Evolutionary conservation across 2,113 vertebrate genomes (phyloP), one percentile per base, ranked within the genome.

Genomic region (Phalacrocorax aristotelis): DNA sequence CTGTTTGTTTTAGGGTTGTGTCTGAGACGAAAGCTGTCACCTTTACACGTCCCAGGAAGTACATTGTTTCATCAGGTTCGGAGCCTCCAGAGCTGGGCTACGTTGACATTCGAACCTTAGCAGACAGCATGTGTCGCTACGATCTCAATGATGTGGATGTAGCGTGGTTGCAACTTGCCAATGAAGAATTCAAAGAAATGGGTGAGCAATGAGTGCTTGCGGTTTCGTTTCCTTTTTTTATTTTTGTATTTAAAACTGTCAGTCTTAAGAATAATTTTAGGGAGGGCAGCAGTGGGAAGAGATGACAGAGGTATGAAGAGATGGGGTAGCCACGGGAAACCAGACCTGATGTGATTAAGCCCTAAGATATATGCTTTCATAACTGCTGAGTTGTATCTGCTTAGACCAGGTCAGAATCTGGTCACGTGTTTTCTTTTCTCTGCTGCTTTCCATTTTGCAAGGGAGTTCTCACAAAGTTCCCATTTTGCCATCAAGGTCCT

Each of bases 61-160:
- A 99, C 90, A 99, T 99, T 26, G 97, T 98, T 10, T 99, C 99
- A 0, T 99, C 99, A 0, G 98, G 99, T 34, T 94, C 98, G 0
- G 99, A 99, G 98, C 98, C 98, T 0, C 98, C 98, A 0, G 98
- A 98, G 69, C 95, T 99, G 95, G 99, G 99, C 69, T 99, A 99
- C 2, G 98, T 99, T 29, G 99, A 99, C 96, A 98, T 99, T 74
- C 98, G 98, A 6, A 98, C 99, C 0, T 97, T 99, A 96, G 99
- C 99, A 0, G 99, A 99, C 64, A 98, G 98, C 1, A 95, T 98
- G 51, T 99, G 99, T 66, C 99, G 99, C 46, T 99, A 99, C 4
- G 99, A 99, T 95, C 98, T 99, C 95, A 99, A 98, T 11, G 99
- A 99, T 15, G 98, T 99, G 94, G 99, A 99, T 0, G 98, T 98